A percentile compares a stretch with the other conserved stretches of the same genome.
Conservation (phyloP, 2,113 vertebrate genomes). For the Perccottus glenii region DNA sequence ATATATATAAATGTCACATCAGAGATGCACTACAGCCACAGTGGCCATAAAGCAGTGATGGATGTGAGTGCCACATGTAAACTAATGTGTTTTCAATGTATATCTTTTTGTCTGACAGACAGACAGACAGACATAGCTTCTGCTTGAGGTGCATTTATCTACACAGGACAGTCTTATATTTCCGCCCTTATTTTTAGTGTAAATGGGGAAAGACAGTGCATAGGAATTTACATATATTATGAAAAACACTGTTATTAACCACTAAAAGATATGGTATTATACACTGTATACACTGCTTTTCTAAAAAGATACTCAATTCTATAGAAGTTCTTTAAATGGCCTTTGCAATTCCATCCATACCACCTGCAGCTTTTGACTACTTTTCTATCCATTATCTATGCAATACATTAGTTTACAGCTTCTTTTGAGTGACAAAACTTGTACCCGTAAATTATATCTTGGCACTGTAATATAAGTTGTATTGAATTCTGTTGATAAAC, state of each 20-base stretch:
- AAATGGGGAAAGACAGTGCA: constrained; percentile 24
- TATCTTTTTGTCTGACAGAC: constrained; percentile 70
- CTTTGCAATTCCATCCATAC: no score
- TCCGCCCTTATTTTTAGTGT: constrained; percentile 41
- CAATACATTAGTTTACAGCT: no score
- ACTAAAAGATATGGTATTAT: constrained; percentile 8
- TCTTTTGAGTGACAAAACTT: no score
- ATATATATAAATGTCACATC: constrained; percentile 70
- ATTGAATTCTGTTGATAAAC: constrained; percentile 11
- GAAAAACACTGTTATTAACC: constrained; percentile 13
- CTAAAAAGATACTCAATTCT: neutral
- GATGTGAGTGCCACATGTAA: constrained; percentile 65
- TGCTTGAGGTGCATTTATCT: constrained; percentile 53
- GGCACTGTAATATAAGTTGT: neutral
- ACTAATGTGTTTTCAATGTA: constrained; percentile 71
- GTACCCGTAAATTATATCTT: neutral
- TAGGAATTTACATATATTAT: constrained; percentile 36
- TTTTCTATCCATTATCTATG: no score
- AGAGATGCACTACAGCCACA: constrained; percentile 53
- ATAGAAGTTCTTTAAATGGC: neutral
- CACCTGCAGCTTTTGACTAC: no score
- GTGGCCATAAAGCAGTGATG: constrained; percentile 73
- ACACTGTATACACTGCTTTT: neutral
- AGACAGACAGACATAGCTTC: constrained; percentile 57
- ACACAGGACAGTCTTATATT: constrained; percentile 35